Base-by-base conservation (phyloP, 2,888 invertebrate species). In the Drosophila macrothrix region DNA sequence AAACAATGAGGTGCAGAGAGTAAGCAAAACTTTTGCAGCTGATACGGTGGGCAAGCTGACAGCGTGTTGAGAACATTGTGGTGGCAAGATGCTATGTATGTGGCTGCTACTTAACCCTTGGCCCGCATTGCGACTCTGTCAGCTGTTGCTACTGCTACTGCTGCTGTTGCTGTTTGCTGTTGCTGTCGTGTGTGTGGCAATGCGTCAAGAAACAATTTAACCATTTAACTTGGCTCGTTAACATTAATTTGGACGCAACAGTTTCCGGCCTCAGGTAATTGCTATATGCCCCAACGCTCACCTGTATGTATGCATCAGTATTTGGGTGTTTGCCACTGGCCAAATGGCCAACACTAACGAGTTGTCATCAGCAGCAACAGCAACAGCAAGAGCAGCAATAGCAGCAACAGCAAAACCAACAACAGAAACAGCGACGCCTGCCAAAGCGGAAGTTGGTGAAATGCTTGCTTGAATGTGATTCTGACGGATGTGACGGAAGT, bases 181-280 rank as follows among this genome's bases (percentile, higher is more conserved):
- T 39, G 56, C 35, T 62, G 31, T 19, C 35, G 59, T 53, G 49
- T 56, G 19, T 67, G 52, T 60, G 71, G 31, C 55, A 67, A 53
- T 78, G 76, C 31, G 80, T 77, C 72, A 73, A 80, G 77, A 79
- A 81, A 81, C 81, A 82, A 82, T 82, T 82, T 80, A 76, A 74
- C 52, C 78, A 83, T 83, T 83, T 80, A 83, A 83, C 75, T 83
- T 81, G 74, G 66, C 83, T 80, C 83, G 83, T 83, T 83, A 78
- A 80, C 83, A 83, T 83, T 83, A 83, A 83, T 83, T 83, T 83
- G 66, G 70, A 67, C 74, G 71, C 65, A 46, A 46, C 83, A 73
- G 76, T 73, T 82, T 75, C 80, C 81, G 70, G 76, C 54, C 35
- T 64, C 60, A 63, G 65, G 64, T 68, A 74, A 77, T 71, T 69